These are phyloP conservation scores for cat (Felis catus) DNA, from an alignment of 2,113 vertebrate species.

Conservation along the genomic window DNA sequence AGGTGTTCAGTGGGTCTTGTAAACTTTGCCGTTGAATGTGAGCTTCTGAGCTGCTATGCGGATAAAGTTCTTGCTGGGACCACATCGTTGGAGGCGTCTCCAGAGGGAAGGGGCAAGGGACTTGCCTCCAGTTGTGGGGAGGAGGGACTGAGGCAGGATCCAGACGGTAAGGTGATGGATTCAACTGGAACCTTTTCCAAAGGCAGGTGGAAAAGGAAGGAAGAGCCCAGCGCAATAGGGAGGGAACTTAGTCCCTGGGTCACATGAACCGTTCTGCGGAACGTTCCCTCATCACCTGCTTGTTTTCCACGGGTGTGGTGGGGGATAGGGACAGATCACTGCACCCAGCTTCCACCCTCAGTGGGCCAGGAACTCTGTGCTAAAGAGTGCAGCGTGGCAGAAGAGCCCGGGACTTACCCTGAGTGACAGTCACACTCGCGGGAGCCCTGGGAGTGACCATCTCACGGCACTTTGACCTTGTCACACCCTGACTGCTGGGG, in stretches of 20 bases:
- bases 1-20: not conserved
- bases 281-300: not conserved
- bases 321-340: not conserved
- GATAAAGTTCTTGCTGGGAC: not conserved
- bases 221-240: not conserved
- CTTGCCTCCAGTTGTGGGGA: not conserved
- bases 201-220: not conserved
- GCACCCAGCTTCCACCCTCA: not conserved
- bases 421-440: too few species aligned
- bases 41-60: not conserved
- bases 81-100: not conserved
- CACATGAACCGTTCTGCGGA: too few species aligned
- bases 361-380: not conserved
- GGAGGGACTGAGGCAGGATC: not conserved
- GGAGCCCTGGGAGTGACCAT: too few species aligned
- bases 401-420: not conserved
- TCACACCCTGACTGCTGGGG: too few species aligned
- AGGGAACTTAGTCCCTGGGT: too few species aligned
- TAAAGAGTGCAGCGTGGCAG: too few species aligned
- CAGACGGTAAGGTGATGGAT: not conserved
- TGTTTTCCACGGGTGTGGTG: accelerated
- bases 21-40: not conserved
- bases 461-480: too few species aligned
- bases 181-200: not conserved
- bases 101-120: not conserved